Percentiles rank a stretch among this genome's conserved stretches.
phyloP scores from a whole-genome alignment of 23 tunicate species.

The Ascidia mentula region DNA sequence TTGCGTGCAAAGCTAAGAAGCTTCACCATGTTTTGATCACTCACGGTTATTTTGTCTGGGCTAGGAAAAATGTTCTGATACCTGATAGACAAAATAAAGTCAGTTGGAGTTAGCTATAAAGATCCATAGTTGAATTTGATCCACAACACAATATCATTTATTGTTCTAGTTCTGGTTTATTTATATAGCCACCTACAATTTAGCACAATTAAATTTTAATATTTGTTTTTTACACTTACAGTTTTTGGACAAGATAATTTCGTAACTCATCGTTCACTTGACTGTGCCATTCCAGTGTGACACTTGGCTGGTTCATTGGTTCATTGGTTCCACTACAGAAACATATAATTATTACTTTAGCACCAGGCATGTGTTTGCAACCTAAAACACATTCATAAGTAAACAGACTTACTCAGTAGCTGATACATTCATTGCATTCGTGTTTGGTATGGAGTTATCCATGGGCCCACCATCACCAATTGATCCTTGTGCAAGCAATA shows the following conservation, averaged over 20 bases:
- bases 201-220: no score
- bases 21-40: constrained; percentile 73
- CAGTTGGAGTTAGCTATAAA: not conserved
- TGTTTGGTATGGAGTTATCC: no score
- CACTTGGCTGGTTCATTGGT: constrained; percentile 43
- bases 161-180: no score
- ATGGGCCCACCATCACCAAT: no score
- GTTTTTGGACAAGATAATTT: constrained; percentile 85
- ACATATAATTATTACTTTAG: not conserved
- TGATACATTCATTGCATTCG: no score
- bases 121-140: not conserved
- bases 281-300: constrained; percentile 60
- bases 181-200: no score
- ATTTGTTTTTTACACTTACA: constrained; percentile 48
- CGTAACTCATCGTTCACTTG: constrained; percentile 76
- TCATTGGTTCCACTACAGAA: constrained; percentile 11
- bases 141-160: no score
- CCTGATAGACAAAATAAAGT: constrained; percentile 11
- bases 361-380: not conserved
- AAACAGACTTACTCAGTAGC: no score
- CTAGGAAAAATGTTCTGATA: constrained; percentile 87
- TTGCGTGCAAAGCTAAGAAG: constrained; percentile 84
- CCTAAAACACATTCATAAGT: not conserved
- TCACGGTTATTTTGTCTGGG: constrained; percentile 76
- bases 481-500: no score